phyloP scores from a whole-genome alignment of 1,140 invertebrate genomes.

The Trachymyrmex septentrionalis region DNA sequence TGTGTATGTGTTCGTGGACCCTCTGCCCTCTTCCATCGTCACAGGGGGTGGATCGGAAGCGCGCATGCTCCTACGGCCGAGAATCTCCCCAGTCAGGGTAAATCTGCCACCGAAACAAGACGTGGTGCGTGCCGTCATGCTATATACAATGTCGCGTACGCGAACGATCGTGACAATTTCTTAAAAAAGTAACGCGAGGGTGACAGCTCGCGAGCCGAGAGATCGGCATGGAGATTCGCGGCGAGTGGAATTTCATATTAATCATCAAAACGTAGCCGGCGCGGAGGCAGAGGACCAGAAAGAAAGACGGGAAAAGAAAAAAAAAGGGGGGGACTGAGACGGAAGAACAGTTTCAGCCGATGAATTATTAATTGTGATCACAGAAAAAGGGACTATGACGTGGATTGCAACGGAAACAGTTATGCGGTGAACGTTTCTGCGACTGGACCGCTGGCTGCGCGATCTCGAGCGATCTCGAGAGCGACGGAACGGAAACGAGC shows the following conservation, averaged over 20 bases:
- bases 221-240: constrained; percentile 39
- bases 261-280: constrained; percentile 36
- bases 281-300: neutral
- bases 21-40: constrained; percentile 76
- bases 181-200: constrained; percentile 22
- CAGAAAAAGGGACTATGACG: neutral
- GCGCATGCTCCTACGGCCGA: constrained; percentile 84
- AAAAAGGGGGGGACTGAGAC: neutral
- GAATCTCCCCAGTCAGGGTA: constrained; percentile 85
- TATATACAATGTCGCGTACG: constrained; percentile 76
- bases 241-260: constrained; percentile 6
- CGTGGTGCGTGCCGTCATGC: constrained; percentile 79
- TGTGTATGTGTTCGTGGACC: constrained; percentile 66
- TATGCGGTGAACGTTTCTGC: constrained; percentile 9
- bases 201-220: neutral
- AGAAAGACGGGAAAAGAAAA: neutral
- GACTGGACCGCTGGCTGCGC: constrained; percentile 14
- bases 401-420: neutral
- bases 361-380: constrained; percentile 4
- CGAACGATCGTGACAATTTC: constrained; percentile 53
- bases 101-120: constrained; percentile 85
- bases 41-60: constrained; percentile 78
- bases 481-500: neutral
- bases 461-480: constrained; percentile 1
- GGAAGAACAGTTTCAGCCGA: neutral